phyloP scores from a whole-genome alignment of 2,113 vertebrate genomes.

The Ammodytes dubius region DNA sequence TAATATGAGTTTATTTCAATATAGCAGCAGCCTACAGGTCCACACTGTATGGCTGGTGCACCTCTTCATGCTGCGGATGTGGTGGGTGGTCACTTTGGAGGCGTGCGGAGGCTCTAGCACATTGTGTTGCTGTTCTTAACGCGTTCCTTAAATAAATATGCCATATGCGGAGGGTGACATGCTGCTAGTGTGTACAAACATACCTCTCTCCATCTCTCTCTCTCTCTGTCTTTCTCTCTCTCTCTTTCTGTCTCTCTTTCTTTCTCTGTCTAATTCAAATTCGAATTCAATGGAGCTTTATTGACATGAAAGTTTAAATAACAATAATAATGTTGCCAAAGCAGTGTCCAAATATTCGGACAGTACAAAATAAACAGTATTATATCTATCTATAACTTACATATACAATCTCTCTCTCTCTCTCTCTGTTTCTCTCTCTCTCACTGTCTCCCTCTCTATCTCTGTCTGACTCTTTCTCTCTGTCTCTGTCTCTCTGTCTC shows the following conservation, averaged over 20 bases:
- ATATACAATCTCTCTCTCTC: no score
- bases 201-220: conserved; percentile 14
- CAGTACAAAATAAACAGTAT: no score
- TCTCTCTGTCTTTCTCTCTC: conserved; percentile 9
- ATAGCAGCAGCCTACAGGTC: conserved; percentile 44
- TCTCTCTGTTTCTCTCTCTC: no score
- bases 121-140: conserved; percentile 78
- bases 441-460: no score
- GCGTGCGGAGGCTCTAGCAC: conserved; percentile 65
- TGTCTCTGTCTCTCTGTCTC: no score
- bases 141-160: conserved; percentile 81
- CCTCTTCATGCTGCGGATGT: conserved; percentile 54
- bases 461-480: no score
- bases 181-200: conserved; percentile 42
- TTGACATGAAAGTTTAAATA: no score
- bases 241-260: conserved; percentile 12
- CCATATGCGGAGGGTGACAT: conserved; percentile 68
- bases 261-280: no score
- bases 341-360: no score
- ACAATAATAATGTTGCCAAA: no score
- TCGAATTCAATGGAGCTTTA: no score
- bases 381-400: no score
- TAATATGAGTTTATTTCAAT: not conserved
- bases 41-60: conserved; percentile 17
- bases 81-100: conserved; percentile 72